Base-by-base conservation (phyloP, 2,113 vertebrate genomes). In the Channa maculata region DNA sequence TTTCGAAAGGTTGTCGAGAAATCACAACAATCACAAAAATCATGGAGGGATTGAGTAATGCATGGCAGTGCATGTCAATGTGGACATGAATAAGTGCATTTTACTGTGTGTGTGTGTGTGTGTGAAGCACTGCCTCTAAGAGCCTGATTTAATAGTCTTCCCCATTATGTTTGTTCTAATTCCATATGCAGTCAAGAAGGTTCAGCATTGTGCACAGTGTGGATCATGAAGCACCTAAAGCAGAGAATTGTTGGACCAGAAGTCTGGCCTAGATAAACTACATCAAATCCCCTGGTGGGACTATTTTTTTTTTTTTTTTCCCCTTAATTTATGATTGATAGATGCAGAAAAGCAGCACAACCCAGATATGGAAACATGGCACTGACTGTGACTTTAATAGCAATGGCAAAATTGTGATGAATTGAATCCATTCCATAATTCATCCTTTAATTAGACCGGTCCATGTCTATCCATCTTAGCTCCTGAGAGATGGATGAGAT, bases 381-480 rank as follows among this genome's bases (percentile, higher is more conserved):
- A 70, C 57, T n/a, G 76, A 60, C 82, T 80, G 71, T 62, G 86
- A 84, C 83, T 86, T 83, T 87, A 88, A 85, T 74, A 74, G 84
- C 67, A 79, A 77, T 83, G 85, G 87, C 86, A 86, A 77, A 61
- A 49, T 71, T 33, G 75, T 91, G 90, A 92, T 91, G 82, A 90
- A 92, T 92, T 87, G 80, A 88, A 75, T 81, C 84, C 80, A 89
- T 89, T 92, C 79, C 82, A 90, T 91, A 91, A 91, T 92, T 91
- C 75, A 91, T 92, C 79, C 79, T 86, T 89, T 92, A 91, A 93
- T 91, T 93, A 92, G 85, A 88, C 75, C 12, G 63, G 80, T 69
- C 72, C 74, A 50, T 72, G 89, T 91, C 85, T 85, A 88, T 92
- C 85, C 86, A 88, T 91, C 90, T 88, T 37, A 5, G 71, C 75